Evolutionary conservation across 2,797 vertebrate species (phyloP), one percentile per base, ranked within the genome.

Genomic region (Syndactyla subalaris): DNA sequence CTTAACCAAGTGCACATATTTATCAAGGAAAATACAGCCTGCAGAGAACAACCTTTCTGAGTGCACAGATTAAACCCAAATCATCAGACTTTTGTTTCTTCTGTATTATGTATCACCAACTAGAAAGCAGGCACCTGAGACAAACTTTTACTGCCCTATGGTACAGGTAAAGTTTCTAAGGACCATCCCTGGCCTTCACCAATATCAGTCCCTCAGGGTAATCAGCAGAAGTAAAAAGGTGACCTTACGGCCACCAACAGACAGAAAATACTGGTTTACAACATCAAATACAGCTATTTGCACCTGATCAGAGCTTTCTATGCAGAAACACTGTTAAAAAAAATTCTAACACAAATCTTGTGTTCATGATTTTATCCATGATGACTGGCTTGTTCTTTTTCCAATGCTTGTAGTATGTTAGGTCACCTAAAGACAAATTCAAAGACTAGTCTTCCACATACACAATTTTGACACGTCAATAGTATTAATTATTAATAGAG

Each of bases 191-290:
- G 26, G 19, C 15, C 34, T 63, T 48, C 12, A 46, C 14, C 22
- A 68, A 29, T 14, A 30, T 13, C 17, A 63, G 12, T 34, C 41
- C 22, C 46, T 32, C 55, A 5, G 5, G 6, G 10, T 39, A 81
- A 84, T 49, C 43, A 82, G n/a, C 4, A 29, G 46, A 93, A 67
- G 7, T 21, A 30, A 71, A 71, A 73, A 82, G 1, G 8, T 16
- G 6, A 27, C 9, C 26, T 22, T 58, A 11, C 2, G 3, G 43
- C 23, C 36, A 72, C 20, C 0, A 0, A 85, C 14, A 68, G 24
- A 45, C 8, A 67, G 6, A 29, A 88, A 70, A 52, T 19, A 74
- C 10, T 32, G 5, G 2, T 43, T 88, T 63, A 63, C 6, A 5
- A 1, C 20, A 82, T 21, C 13, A 45, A 55, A 82, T 36, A 32